Conservation (phyloP, 2,797 vertebrate genomes). For the Danionella dracula region DNA sequence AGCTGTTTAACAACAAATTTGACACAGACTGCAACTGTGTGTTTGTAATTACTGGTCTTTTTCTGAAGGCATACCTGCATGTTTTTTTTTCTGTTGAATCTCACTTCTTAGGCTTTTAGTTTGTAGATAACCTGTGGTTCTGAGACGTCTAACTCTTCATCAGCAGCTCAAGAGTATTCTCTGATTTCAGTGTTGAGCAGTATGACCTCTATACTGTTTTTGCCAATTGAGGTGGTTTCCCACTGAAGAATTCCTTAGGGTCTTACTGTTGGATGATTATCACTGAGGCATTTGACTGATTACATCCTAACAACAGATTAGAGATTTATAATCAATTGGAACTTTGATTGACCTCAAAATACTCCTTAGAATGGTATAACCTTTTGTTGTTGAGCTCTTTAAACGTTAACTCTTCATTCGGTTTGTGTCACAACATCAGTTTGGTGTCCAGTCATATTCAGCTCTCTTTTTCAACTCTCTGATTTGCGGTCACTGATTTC, state of each 20-base stretch:
- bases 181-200: constrained; percentile 28
- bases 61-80: background rate
- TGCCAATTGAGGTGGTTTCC: background rate
- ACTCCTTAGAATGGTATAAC: background rate
- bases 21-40: background rate
- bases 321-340: constrained; percentile 12
- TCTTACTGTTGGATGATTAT: constrained; percentile 7
- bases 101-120: background rate
- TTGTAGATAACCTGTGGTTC: constrained; percentile 6
- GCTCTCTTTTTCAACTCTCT: background rate
- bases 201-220: constrained; percentile 12
- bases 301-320: constrained; percentile 1
- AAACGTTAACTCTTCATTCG: background rate
- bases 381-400: background rate
- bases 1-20: background rate
- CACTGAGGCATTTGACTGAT: background rate
- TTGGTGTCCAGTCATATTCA: background rate
- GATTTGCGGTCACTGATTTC: background rate
- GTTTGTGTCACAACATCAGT: background rate
- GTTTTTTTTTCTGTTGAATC: background rate
- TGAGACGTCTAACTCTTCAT: constrained; percentile 31
- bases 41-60: background rate
- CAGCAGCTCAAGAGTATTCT: constrained; percentile 28
- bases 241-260: background rate
- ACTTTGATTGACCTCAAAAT: constrained; percentile 4